Conservation (phyloP, 1,140 invertebrate species). For the Pararge aegeria region DNA sequence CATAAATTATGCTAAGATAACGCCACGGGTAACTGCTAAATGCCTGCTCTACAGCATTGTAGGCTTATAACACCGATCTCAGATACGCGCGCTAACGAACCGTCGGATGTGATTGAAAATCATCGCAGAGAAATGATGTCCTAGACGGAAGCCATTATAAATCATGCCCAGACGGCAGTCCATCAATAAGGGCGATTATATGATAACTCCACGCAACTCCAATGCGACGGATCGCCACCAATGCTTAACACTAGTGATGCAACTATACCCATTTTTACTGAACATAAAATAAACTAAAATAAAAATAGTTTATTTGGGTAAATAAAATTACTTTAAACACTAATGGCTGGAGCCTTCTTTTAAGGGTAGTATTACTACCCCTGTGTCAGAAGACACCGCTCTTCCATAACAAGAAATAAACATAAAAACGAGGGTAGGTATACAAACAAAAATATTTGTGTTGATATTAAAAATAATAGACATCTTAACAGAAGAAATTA, state of each 20-base stretch:
- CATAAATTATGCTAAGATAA: too few species aligned
- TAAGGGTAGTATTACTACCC: too few species aligned
- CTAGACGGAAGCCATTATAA: slow-evolving; percentile 75
- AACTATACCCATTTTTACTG: not conserved
- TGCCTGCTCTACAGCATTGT: slow-evolving; percentile 36
- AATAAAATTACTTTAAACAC: too few species aligned
- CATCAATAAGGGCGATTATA: slow-evolving; percentile 75
- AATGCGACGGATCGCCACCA: slow-evolving; percentile 15
- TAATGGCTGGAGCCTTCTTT: too few species aligned
- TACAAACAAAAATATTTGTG: too few species aligned
- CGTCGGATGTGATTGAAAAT: slow-evolving; percentile 77
- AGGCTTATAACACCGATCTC: slow-evolving; percentile 37
- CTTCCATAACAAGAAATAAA: too few species aligned
- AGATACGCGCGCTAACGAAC: slow-evolving; percentile 72
- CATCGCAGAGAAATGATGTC: slow-evolving; percentile 72
- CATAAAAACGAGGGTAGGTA: too few species aligned
- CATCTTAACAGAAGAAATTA: too few species aligned
- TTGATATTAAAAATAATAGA: too few species aligned
- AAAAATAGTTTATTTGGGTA: too few species aligned
- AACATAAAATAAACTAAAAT: too few species aligned
- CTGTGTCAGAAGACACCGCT: too few species aligned
- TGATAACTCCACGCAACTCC: slow-evolving; percentile 64
- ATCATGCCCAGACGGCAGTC: slow-evolving; percentile 69
- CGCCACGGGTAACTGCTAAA: slow-evolving; percentile 16
- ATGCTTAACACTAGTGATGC: slow-evolving; percentile 8